phyloP scores from a whole-genome alignment of 2,888 invertebrate genomes.

The Amphipoea lucens region DNA sequence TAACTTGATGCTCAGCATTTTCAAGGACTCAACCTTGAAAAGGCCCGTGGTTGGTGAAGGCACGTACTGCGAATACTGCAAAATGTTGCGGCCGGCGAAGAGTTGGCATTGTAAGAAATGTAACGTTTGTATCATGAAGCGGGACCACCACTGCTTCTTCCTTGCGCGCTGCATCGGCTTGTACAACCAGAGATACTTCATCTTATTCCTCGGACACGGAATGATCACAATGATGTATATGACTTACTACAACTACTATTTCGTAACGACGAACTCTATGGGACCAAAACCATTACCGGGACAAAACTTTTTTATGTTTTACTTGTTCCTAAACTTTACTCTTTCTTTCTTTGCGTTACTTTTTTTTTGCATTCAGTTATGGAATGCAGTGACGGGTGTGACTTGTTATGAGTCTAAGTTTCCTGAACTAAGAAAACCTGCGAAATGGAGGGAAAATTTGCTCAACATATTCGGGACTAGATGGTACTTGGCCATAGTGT shows the following conservation, averaged over 20 bases:
- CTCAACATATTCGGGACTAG: conserved; percentile 46
- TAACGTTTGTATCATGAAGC: conserved; percentile 93
- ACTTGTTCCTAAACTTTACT: conserved; percentile 2
- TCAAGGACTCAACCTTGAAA: conserved; percentile 73
- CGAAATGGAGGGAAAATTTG: conserved; percentile 92
- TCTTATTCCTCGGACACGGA: conserved; percentile 93
- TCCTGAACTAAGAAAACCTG: conserved; percentile 86
- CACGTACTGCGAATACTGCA: conserved; percentile 93
- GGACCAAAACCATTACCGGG: conserved; percentile 3
- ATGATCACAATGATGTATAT: conserved; percentile 92
- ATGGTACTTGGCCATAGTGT: conserved; percentile 53
- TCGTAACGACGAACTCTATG: conserved; percentile 85
- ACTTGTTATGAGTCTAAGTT: conserved; percentile 43
- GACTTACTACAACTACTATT: conserved; percentile 92
- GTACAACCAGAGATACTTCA: conserved; percentile 94
- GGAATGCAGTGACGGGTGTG: conserved; percentile 37
- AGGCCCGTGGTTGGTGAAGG: conserved; percentile 54
- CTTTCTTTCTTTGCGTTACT: conserved; percentile 58
- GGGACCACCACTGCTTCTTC: conserved; percentile 96
- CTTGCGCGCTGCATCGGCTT: conserved; percentile 96
- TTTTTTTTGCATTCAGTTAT: conserved; percentile 73
- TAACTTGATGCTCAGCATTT: conserved; percentile 78
- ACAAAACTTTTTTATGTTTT: conserved; percentile 7
- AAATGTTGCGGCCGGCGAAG: conserved; percentile 92
- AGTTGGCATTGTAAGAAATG: conserved; percentile 96